A percentile compares a stretch with the other conserved stretches of the same genome.
Conservation (phyloP, 2,888 invertebrate species). For the Sarcophaga rosellei region DNA sequence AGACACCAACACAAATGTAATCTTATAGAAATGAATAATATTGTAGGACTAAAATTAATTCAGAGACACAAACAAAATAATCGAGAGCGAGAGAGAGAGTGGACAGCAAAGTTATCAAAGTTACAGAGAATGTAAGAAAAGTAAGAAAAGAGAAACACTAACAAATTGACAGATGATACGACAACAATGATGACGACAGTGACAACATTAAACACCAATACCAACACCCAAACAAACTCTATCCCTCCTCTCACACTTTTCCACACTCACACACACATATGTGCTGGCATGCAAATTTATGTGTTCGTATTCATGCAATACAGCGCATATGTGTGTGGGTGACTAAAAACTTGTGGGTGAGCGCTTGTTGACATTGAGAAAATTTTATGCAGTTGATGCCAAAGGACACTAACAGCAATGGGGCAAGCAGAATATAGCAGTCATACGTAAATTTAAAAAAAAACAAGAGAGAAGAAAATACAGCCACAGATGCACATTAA, state of each 20-base stretch:
- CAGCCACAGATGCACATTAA: conserved; percentile 46
- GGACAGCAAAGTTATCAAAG: neutral
- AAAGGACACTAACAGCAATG: conserved; percentile 23
- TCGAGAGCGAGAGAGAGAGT: neutral
- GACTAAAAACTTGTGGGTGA: conserved; percentile 5
- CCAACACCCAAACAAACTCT: neutral
- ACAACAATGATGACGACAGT: conserved; percentile 31
- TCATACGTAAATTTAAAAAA: too few relatives aligned
- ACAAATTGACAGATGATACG: conserved; percentile 37
- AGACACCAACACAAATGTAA: conserved; percentile 7
- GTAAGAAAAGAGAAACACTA: neutral
- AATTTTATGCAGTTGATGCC: conserved; percentile 61
- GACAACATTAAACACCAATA: conserved; percentile 23
- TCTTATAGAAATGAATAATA: conserved; percentile 53
- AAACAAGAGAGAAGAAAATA: neutral
- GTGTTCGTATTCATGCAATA: conserved; percentile 17
- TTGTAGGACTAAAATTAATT: conserved; percentile 29
- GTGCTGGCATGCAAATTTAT: conserved; percentile 23
- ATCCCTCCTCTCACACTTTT: neutral
- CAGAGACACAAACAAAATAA: neutral
- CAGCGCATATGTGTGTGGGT: neutral
- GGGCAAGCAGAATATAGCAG: too few relatives aligned
- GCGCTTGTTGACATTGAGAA: conserved; percentile 52
- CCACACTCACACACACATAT: neutral
- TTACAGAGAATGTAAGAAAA: neutral